Conservation (phyloP, 23 tunicate genomes). For the Styela clava region DNA sequence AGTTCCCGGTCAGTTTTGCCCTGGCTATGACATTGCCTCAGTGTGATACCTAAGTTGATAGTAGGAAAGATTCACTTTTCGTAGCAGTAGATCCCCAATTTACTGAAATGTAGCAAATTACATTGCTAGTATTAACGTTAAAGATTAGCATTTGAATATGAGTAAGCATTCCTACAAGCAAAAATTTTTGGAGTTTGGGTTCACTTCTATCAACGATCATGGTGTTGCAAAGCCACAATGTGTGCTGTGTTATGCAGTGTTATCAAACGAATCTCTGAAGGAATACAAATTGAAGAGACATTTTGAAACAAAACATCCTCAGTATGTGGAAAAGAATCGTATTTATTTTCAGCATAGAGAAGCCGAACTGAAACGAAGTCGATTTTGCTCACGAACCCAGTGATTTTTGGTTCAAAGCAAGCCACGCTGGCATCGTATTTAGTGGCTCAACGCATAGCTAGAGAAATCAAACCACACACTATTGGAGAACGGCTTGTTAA, state of each 20-base stretch:
- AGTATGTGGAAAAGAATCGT: conserved; percentile 49
- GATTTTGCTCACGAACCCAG: conserved; percentile 43
- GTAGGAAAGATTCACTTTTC: too few relatives aligned
- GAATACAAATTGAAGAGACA: conserved; percentile 61
- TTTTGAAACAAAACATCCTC: conserved; percentile 47
- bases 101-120: not conserved
- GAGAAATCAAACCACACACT: conserved; percentile 59
- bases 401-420: conserved; percentile 22
- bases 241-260: conserved; percentile 56
- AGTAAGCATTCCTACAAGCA: conserved; percentile 45
- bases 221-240: conserved; percentile 58
- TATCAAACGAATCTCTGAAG: conserved; percentile 60
- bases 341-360: conserved; percentile 62
- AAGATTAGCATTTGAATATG: conserved; percentile 29
- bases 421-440: conserved; percentile 22
- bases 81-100: too few relatives aligned
- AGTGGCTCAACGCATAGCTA: conserved; percentile 34
- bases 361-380: conserved; percentile 51
- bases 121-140: conserved; percentile 17
- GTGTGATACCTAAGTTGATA: too few relatives aligned
- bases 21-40: too few relatives aligned
- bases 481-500: conserved; percentile 56
- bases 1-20: too few relatives aligned
- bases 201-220: conserved; percentile 59
- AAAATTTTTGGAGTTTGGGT: conserved; percentile 55